phyloP scores from a whole-genome alignment of 2,797 vertebrate species.

The Sebastes diaconus region DNA sequence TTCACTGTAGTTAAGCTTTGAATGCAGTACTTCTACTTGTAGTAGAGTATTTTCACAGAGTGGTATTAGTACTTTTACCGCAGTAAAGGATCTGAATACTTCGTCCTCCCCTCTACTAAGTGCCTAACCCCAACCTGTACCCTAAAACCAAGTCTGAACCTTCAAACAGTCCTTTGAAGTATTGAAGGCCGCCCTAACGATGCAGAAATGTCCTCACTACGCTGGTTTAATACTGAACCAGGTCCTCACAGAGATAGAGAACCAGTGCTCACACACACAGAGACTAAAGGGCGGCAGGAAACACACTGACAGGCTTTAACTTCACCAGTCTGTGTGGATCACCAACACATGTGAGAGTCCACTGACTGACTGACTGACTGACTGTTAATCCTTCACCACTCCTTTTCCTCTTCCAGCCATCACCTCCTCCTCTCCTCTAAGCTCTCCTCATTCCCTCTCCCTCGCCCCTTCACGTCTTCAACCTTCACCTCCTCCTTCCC shows the following conservation, averaged over 20 bases:
- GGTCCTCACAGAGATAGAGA: background rate
- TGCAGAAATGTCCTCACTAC: background rate
- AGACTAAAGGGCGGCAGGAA: conserved; percentile 14
- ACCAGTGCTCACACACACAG: background rate
- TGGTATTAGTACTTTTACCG: background rate
- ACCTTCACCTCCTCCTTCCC: conserved; percentile 7
- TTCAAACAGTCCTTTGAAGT: background rate
- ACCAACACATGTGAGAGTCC: conserved; percentile 47
- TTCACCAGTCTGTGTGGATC: conserved; percentile 44
- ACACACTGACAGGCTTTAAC: conserved; percentile 29
- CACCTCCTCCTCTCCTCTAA: background rate
- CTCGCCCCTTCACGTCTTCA: background rate
- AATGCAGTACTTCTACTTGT: too few species aligned
- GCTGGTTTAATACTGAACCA: background rate
- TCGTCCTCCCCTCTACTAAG: too few species aligned
- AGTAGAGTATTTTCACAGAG: background rate
- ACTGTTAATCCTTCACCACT: conserved; percentile 54
- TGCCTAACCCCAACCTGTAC: too few species aligned
- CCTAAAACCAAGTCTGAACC: background rate
- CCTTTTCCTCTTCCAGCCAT: background rate
- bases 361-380: conserved; percentile 21
- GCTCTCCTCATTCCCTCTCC: background rate
- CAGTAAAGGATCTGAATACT: too few species aligned
- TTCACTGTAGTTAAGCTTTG: too few species aligned
- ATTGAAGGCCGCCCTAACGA: background rate